Conservation (phyloP, 1,140 invertebrate genomes). For the Gonioctena quinquepunctata region DNA sequence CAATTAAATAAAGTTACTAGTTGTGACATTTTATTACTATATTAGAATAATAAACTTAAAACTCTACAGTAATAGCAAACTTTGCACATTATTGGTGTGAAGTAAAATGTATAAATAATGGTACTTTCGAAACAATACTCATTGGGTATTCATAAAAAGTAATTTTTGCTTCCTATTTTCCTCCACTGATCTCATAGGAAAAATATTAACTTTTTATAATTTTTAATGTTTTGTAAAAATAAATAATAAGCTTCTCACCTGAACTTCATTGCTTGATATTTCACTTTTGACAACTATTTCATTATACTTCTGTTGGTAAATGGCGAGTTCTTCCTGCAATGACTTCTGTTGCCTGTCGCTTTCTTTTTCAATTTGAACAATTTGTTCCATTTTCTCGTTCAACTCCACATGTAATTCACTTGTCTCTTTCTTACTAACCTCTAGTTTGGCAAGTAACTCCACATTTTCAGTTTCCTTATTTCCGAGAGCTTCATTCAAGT, state of each 20-base stretch:
- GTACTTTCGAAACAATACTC: too few species aligned
- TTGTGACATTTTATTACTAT: too few species aligned
- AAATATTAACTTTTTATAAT: too few species aligned
- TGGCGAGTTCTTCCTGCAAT: constrained; percentile 48
- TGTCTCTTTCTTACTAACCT: constrained; percentile 57
- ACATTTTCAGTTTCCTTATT: constrained; percentile 61
- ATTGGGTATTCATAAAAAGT: too few species aligned
- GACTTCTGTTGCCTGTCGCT: constrained; percentile 48
- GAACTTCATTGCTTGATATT: constrained; percentile 24
- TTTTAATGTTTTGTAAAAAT: too few species aligned
- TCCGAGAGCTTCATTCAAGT: constrained; percentile 57
- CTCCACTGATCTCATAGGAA: too few species aligned
- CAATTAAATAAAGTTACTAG: too few species aligned
- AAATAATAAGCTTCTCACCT: constrained; percentile 20
- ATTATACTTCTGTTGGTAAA: constrained; percentile 32
- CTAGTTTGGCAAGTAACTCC: constrained; percentile 57
- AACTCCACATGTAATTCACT: constrained; percentile 57
- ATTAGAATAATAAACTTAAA: too few species aligned
- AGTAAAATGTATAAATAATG: too few species aligned
- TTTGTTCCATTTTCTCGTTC: constrained; percentile 50
- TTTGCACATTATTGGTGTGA: too few species aligned
- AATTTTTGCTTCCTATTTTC: too few species aligned
- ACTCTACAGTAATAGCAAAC: too few species aligned
- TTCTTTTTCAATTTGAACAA: constrained; percentile 53
- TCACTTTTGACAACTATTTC: constrained; percentile 31